Evolutionary conservation across 2,113 vertebrate species (phyloP).

Genomic region (Protobothrops flavoviridis): DNA sequence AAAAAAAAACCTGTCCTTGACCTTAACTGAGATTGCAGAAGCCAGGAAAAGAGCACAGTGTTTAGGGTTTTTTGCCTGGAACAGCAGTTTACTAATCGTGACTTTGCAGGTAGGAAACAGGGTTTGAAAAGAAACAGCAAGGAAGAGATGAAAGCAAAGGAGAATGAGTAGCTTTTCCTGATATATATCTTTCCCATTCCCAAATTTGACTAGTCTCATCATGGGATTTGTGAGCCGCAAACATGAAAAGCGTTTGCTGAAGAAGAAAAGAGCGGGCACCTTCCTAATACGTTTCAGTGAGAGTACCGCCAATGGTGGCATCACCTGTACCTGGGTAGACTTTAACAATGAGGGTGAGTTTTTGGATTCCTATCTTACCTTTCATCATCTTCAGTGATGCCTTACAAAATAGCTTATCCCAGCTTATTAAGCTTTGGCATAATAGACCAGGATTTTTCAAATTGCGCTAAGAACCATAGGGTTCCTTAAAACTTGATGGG

Average conservation of each 20-base stretch:
- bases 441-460: neutral
- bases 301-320: conserved; percentile 76
- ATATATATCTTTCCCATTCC: neutral
- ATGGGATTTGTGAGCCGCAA: conserved; percentile 89
- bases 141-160: rapidly evolving
- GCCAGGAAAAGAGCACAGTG: neutral
- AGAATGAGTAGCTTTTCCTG: neutral
- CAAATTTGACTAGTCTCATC: conserved; percentile 72
- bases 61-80: neutral
- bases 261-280: conserved; percentile 78
- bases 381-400: neutral
- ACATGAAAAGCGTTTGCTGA: conserved; percentile 79
- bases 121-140: neutral
- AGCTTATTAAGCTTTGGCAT: neutral
- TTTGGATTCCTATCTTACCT: rapidly evolving
- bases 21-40: neutral
- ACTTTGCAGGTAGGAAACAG: neutral
- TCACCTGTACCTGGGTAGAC: conserved; percentile 95
- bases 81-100: neutral
- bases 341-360: conserved; percentile 68
- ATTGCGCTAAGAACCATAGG: neutral
- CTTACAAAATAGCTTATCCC: neutral
- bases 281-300: conserved; percentile 94
- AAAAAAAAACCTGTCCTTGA: neutral
- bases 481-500: neutral